A percentile compares a stretch with the other conserved stretches of the same genome.
Evolutionary conservation across 2,888 invertebrate genomes (phyloP).

Genomic region (Megaustenia siamemsis): DNA sequence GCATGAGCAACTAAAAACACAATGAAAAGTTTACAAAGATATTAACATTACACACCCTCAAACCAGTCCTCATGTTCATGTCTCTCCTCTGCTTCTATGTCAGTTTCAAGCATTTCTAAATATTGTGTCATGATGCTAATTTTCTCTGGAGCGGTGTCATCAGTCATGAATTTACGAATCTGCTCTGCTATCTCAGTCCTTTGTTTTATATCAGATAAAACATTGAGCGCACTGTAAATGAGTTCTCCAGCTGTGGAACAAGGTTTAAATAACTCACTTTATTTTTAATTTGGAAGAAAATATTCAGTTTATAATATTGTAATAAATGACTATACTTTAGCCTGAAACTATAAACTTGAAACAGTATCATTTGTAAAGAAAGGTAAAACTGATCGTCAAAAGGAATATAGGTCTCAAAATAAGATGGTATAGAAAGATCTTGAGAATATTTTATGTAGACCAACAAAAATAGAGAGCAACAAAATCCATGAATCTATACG

Average conservation of each 20-base stretch:
- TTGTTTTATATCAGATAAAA: slow-evolving; percentile 63
- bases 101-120: slow-evolving; percentile 69
- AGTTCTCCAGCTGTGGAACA: slow-evolving; percentile 67
- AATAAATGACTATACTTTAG: too few relatives aligned
- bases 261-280: not conserved
- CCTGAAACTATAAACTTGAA: too few relatives aligned
- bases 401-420: too few relatives aligned
- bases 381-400: too few relatives aligned
- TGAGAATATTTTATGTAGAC: too few relatives aligned
- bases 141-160: slow-evolving; percentile 70
- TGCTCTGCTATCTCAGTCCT: slow-evolving; percentile 70
- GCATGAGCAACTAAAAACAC: not conserved
- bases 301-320: too few relatives aligned
- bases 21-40: too few relatives aligned
- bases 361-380: too few relatives aligned
- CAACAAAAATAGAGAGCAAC: too few relatives aligned
- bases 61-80: slow-evolving; percentile 75
- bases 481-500: too few relatives aligned
- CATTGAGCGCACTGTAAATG: slow-evolving; percentile 69
- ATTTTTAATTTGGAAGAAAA: not conserved
- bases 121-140: slow-evolving; percentile 73
- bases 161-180: slow-evolving; percentile 69
- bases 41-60: slow-evolving; percentile 64
- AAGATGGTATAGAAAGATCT: too few relatives aligned
- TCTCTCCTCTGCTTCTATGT: slow-evolving; percentile 67